A percentile compares a stretch with the other conserved stretches of the same genome.
These are phyloP conservation scores for Orientallactaga bullata DNA, from an alignment of 2,113 vertebrate genomes.

Conservation along the genomic window DNA sequence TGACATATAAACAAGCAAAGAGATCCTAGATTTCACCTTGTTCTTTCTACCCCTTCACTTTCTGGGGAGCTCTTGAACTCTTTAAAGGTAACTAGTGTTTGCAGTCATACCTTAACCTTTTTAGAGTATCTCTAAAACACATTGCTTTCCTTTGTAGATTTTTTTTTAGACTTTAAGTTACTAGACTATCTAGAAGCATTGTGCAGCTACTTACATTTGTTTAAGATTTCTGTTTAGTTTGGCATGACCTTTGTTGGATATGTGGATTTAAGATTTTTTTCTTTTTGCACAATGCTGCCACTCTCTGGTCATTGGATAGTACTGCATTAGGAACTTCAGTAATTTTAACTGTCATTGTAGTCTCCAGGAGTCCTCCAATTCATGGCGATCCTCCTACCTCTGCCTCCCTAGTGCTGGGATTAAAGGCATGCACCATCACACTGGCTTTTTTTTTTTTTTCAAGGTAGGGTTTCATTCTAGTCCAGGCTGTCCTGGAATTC, in stretches of 20 bases:
- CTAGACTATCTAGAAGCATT: neutral
- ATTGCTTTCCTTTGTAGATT: neutral
- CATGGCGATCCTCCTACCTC: no score
- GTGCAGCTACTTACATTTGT: neutral
- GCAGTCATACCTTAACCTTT: neutral
- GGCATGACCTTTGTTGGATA: neutral
- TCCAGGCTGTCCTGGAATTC: no score
- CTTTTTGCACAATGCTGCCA: constrained; percentile 91
- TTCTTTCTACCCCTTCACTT: neutral
- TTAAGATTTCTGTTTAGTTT: constrained; percentile 18
- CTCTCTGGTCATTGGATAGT: constrained; percentile 85
- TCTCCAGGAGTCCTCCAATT: no score
- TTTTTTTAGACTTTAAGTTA: neutral
- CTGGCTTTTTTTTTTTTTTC: no score
- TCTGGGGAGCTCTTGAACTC: neutral
- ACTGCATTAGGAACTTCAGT: constrained; percentile 68
- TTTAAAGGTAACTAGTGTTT: neutral
- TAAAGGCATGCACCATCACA: no score
- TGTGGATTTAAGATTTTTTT: neutral
- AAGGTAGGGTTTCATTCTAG: no score
- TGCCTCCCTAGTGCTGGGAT: rapidly evolving
- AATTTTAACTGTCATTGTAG: neutral
- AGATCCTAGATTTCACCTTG: neutral
- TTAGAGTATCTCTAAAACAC: neutral
- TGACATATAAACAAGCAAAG: neutral